Conservation (phyloP, 1,140 invertebrate genomes). For the Drosophila eugracilis region DNA sequence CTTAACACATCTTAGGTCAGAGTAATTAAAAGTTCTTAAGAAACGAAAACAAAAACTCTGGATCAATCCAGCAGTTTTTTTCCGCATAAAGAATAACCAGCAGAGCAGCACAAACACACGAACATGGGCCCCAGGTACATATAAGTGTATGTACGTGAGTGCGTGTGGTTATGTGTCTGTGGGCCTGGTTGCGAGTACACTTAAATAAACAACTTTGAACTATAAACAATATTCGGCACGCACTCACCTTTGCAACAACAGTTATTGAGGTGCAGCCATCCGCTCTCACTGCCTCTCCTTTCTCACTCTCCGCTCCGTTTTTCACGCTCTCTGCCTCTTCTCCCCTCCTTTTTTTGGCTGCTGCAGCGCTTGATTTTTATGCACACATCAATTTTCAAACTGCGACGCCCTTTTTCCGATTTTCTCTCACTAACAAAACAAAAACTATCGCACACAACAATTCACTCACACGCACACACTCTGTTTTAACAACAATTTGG, state of each 20-base stretch:
- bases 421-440: conserved; percentile 42
- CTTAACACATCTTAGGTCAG: too few relatives aligned
- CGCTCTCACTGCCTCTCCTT: conserved; percentile 9
- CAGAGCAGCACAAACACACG: conserved; percentile 32
- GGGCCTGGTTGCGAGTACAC: conserved; percentile 7
- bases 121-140: conserved; percentile 10
- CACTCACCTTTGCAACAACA: conserved; percentile 67
- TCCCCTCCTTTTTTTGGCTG: conserved; percentile 44
- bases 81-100: conserved; percentile 28
- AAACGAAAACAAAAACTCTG: background rate
- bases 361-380: conserved; percentile 54
- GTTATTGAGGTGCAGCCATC: conserved; percentile 31
- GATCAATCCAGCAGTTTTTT: conserved; percentile 6
- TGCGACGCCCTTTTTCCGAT: conserved; percentile 73
- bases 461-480: conserved; percentile 15
- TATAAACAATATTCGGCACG: conserved; percentile 75
- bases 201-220: conserved; percentile 37
- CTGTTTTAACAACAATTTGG: conserved; percentile 56
- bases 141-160: too few relatives aligned
- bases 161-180: conserved; percentile 8
- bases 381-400: conserved; percentile 63
- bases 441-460: conserved; percentile 33
- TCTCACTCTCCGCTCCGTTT: conserved; percentile 10
- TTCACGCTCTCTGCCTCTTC: conserved; percentile 22
- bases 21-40: background rate